Percentiles rank a stretch among this genome's conserved stretches.
These are phyloP conservation scores for Andrena hattorfiana DNA, from an alignment of 2,888 invertebrate genomes.

Conservation along the genomic window DNA sequence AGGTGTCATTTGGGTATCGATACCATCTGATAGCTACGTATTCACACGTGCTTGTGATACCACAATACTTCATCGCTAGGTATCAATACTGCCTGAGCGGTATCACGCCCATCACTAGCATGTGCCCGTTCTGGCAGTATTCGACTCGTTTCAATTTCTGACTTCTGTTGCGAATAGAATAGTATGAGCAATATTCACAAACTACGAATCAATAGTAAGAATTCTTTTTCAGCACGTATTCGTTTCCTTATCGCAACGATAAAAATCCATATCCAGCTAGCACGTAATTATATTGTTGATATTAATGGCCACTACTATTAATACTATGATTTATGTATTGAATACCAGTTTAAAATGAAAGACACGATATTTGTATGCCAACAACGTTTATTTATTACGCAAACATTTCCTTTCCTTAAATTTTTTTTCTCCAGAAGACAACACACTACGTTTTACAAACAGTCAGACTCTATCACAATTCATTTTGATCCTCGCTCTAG, in stretches of 20 bases:
- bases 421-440: conserved; percentile 6
- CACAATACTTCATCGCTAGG: too few relatives aligned
- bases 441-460: conserved; percentile 8
- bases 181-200: too few relatives aligned
- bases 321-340: background rate
- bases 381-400: conserved; percentile 40
- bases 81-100: too few relatives aligned
- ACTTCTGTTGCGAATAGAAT: too few relatives aligned
- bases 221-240: too few relatives aligned
- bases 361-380: background rate
- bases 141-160: too few relatives aligned
- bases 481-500: conserved; percentile 11
- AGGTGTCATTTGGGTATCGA: too few relatives aligned
- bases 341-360: background rate
- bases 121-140: too few relatives aligned
- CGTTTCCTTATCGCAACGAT: background rate
- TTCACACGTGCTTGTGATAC: too few relatives aligned
- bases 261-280: background rate
- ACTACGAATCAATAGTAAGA: too few relatives aligned
- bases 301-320: background rate
- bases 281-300: background rate
- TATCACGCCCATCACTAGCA: too few relatives aligned
- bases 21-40: too few relatives aligned
- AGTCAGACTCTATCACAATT: conserved; percentile 15
- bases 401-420: conserved; percentile 24